These are phyloP conservation scores for Digitonthophagus gazella DNA, from an alignment of 2,888 invertebrate genomes.

Conservation along the genomic window DNA sequence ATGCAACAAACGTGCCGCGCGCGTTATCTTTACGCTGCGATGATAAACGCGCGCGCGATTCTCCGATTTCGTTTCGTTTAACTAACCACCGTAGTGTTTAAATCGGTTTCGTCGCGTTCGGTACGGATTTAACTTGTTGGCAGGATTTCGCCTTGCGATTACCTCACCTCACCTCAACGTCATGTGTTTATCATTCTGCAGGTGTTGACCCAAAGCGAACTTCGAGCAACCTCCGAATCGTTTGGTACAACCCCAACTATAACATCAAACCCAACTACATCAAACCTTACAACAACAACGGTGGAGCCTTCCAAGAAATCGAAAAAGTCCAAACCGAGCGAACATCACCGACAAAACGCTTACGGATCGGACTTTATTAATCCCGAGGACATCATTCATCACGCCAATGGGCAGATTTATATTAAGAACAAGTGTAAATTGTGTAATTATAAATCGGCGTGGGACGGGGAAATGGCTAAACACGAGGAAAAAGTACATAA, in stretches of 20 bases:
- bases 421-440: conserved; percentile 54
- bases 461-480: conserved; percentile 58
- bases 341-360: conserved; percentile 34
- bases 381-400: conserved; percentile 51
- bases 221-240: too few species aligned
- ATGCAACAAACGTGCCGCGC: background rate
- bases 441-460: conserved; percentile 59
- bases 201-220: conserved; percentile 23
- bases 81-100: background rate
- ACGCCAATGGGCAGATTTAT: conserved; percentile 51
- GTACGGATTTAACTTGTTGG: conserved; percentile 26
- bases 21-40: conserved; percentile 14
- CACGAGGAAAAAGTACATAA: conserved; percentile 54
- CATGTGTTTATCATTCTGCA: conserved; percentile 27
- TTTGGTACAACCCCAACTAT: background rate
- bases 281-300: too few species aligned
- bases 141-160: conserved; percentile 27
- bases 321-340: conserved; percentile 34
- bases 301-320: conserved; percentile 10
- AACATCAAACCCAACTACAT: too few species aligned
- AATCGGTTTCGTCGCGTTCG: conserved; percentile 28
- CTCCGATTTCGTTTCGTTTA: too few species aligned
- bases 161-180: conserved; percentile 23
- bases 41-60: conserved; percentile 23
- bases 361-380: conserved; percentile 54